Base-by-base conservation (phyloP, 1,140 invertebrate genomes). In the Ephestia elutella region DNA sequence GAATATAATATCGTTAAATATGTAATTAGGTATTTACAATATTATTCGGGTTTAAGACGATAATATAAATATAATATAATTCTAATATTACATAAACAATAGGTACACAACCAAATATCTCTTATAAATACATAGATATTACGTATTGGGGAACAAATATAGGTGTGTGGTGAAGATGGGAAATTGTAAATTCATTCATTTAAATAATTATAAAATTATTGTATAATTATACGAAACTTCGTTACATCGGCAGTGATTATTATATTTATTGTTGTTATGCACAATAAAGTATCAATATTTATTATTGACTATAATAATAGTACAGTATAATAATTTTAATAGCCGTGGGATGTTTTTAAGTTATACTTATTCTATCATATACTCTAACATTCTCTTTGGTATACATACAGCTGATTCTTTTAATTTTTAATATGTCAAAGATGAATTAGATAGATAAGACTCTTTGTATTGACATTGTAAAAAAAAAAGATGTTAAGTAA, bases 1-100 rank as follows among this genome's bases (percentile, higher is more conserved):
- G 73, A 82, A 80, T 83, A 71, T 78, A 82, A 78, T 76, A 78
- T 74, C 63, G 64, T 75, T 74, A 75, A 79, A 28, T 53, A 53
- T 53, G 20, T 53, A 53, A 60, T 35, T 66, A 63, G 58, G 66
- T 85, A 86, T 86, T 79, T 86, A 86, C 82, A 86, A 75, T 75
- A 75, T 61, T 65, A 64, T 68, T 67, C 56, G 60, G 56, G 64
- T 62, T 55, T 59, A 65, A 60, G 60, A 59, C 65, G 67, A 68
- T 59, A 59, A 70, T 66, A 68, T 62, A 2, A 64, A 59, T 65
- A 66, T 69, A 66, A 61, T 69, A 65, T 71, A 68, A 61, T 60
- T 70, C 62, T 68, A 70, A 67, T 66, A 74, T 71, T 44, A 75
- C 70, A 80, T 71, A 80, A 75, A 83, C 70, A 70, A 70, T 73